A percentile compares a stretch with the other conserved stretches of the same genome.
Evolutionary conservation across 1,140 invertebrate genomes (phyloP).

Genomic region (Conus ventricosus): DNA sequence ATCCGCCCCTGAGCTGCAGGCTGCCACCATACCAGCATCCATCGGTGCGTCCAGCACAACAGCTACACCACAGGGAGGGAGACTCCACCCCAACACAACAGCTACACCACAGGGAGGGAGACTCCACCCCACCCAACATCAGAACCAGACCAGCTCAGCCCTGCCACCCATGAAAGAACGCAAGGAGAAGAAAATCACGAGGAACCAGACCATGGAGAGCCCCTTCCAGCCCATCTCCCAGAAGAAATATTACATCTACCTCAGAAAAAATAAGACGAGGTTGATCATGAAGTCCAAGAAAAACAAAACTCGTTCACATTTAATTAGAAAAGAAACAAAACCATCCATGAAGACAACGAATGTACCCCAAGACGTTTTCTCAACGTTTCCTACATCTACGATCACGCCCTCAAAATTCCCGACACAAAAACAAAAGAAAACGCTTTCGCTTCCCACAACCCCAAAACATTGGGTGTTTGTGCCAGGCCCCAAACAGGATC

Average conservation of each 20-base stretch:
- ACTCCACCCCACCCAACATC: not conserved
- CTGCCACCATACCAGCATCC: not conserved
- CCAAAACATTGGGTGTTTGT: not conserved
- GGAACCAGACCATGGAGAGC: not conserved
- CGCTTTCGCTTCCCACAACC: not conserved
- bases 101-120: not conserved
- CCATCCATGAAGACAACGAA: not conserved
- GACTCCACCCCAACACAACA: not conserved
- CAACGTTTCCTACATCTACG: not conserved
- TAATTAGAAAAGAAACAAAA: not conserved
- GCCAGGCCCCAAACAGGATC: not conserved
- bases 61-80: not conserved
- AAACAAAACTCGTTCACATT: not conserved
- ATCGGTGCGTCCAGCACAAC: not conserved
- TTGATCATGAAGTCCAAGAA: not conserved
- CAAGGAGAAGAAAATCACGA: not conserved
- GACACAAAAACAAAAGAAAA: not conserved
- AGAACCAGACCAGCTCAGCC: not conserved
- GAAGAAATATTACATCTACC: constrained; percentile 24
- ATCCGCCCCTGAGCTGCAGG: too few species aligned
- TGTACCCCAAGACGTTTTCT: not conserved
- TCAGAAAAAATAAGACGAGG: not conserved
- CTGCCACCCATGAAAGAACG: not conserved
- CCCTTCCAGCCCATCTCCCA: not conserved
- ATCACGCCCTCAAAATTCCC: not conserved